These are phyloP conservation scores for Monarcha castaneiventris DNA, from an alignment of 2,113 vertebrate genomes.

Conservation along the genomic window DNA sequence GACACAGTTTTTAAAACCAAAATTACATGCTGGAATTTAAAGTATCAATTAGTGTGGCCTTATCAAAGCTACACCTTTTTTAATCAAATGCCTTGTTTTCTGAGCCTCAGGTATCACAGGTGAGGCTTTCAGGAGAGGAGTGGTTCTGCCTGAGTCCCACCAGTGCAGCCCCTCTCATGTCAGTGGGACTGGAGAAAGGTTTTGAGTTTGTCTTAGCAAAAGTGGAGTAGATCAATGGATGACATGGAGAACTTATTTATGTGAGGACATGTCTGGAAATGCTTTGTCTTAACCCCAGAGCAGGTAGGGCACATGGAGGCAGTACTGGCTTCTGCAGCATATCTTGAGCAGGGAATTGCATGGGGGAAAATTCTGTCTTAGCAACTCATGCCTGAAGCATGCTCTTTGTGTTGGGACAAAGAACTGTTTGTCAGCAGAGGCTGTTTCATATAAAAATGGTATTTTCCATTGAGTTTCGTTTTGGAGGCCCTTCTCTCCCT, in stretches of 20 bases:
- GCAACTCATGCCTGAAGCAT: background rate
- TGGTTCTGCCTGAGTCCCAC: background rate
- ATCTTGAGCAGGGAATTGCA: background rate
- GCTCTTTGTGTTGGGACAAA: background rate
- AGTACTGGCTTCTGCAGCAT: background rate
- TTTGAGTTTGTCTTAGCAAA: background rate
- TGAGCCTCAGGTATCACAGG: background rate
- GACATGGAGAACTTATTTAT: background rate
- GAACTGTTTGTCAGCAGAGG: slow-evolving; percentile 13
- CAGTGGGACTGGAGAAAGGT: background rate
- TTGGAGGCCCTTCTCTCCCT: background rate
- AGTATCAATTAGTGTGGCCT: background rate
- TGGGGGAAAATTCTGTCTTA: background rate
- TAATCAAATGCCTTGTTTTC: background rate
- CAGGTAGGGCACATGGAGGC: background rate
- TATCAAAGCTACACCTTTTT: background rate
- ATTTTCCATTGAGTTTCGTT: background rate
- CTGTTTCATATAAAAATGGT: slow-evolving; percentile 31
- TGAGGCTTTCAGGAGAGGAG: background rate
- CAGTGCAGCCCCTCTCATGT: background rate
- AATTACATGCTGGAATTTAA: background rate
- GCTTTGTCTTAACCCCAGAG: background rate
- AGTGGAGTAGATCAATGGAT: background rate
- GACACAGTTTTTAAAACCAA: background rate
- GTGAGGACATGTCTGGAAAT: background rate